Conservation (phyloP, 2,113 vertebrate species). For the Passer domesticus region DNA sequence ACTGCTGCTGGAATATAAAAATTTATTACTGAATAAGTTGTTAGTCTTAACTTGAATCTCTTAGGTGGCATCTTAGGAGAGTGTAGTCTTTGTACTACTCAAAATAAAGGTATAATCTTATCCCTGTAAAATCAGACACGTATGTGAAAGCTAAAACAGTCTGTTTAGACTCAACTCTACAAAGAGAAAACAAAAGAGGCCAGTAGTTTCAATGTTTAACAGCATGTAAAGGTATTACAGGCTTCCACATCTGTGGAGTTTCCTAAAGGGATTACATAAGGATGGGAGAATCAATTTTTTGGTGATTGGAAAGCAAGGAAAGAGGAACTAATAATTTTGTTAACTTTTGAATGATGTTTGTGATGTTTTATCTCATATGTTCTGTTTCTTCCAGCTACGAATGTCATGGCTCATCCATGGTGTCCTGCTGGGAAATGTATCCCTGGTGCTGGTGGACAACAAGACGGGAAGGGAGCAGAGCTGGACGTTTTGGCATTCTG, state of each 20-base stretch:
- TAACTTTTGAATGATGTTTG: background rate
- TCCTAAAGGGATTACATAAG: background rate
- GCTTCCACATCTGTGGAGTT: background rate
- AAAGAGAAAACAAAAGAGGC: background rate
- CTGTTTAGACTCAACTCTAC: background rate
- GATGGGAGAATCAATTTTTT: background rate
- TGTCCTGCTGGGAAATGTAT: conserved; percentile 80
- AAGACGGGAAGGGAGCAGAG: conserved; percentile 85
- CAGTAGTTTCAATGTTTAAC: background rate
- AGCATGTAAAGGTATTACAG: background rate
- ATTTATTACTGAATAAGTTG: conserved; percentile 45
- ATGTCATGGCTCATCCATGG: conserved; percentile 87
- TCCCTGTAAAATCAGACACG: background rate
- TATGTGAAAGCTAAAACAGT: background rate
- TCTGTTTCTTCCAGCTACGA: conserved; percentile 78
- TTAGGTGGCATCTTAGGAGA: background rate
- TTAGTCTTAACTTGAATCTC: conserved; percentile 33
- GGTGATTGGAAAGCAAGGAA: background rate
- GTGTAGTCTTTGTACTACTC: background rate
- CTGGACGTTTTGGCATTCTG: conserved; percentile 80
- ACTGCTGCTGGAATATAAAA: conserved; percentile 43
- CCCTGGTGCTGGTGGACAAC: conserved; percentile 87
- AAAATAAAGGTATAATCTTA: background rate
- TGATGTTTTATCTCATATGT: background rate
- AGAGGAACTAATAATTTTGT: background rate